Base-by-base conservation (phyloP, 1,140 invertebrate genomes). In the Apis dorsata region DNA sequence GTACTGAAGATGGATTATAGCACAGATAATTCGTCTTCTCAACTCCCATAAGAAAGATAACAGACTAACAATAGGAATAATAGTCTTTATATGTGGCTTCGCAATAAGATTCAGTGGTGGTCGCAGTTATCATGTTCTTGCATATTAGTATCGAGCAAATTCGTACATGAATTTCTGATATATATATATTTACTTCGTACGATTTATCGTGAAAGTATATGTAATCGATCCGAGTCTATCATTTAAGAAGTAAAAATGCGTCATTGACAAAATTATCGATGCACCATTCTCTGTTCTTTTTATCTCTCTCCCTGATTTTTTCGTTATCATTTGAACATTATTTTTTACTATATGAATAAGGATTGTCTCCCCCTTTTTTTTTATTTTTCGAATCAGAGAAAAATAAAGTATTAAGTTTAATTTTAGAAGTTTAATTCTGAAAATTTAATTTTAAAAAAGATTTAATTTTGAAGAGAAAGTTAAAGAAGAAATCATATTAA, bases 31-130 rank as follows among this genome's bases (percentile, higher is more conserved):
- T 13, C 5, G 21, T 13, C 53, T 17, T 55, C 34, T 55, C 44
- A 7, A 19, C 24, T 55, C 13, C 12, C 19, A 21, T 28, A 34
- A 60, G 63, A 9, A 65, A 72, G 78, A 79, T 79, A 79, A 79
- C 19, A n/a, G 19, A 28, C 28, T 19, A 62, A 79, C 24, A 79
- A 79, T 79, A 9, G 19, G n/a, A 53, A 34, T 79, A 79, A 72
- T 65, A 28, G 69, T 21, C 59, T 51, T 63, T 63, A 53, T 62
- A 63, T 72, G 44, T 53, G 77, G 17, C 17, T 63, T 34, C 24
- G 8, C 44, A 79, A 63, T 72, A 72, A 72, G 44, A 72, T 10
- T 4, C 0, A 5, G 5, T 1, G 34, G 15, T 69, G 65, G 9
- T 69, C 28, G 24, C 19, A 44, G 28, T 68, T 11, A 24, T 13